Percentiles rank a stretch among this genome's conserved stretches.
Conservation (phyloP, 2,888 invertebrate genomes). For the Diploptera punctata region DNA sequence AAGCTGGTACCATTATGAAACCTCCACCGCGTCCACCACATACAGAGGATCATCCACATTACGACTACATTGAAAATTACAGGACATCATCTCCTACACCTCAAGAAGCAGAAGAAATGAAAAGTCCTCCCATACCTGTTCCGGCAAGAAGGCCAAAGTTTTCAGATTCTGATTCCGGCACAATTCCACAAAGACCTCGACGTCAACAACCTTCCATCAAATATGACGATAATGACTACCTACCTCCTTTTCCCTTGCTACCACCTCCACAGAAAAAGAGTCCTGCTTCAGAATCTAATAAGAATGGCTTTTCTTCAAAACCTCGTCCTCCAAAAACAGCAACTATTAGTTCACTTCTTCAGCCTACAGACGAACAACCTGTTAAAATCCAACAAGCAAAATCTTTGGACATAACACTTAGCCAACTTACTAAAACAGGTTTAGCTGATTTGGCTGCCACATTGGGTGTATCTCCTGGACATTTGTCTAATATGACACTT, state of each 20-base stretch:
- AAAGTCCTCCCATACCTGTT: slow-evolving; percentile 66
- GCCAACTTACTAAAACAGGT: slow-evolving; percentile 81
- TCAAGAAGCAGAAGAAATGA: slow-evolving; percentile 48
- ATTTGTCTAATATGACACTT: slow-evolving; percentile 84
- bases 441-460: slow-evolving; percentile 80
- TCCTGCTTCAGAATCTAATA: slow-evolving; percentile 41
- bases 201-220: slow-evolving; percentile 54
- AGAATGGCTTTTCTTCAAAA: slow-evolving; percentile 49
- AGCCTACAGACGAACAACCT: slow-evolving; percentile 30
- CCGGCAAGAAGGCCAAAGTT: slow-evolving; percentile 63
- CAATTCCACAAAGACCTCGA: slow-evolving; percentile 55
- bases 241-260: slow-evolving; percentile 67
- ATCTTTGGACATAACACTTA: slow-evolving; percentile 77
- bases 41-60: slow-evolving; percentile 59
- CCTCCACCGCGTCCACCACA: slow-evolving; percentile 71
- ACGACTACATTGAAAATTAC: slow-evolving; percentile 62
- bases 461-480: slow-evolving; percentile 76
- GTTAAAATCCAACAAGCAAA: slow-evolving; percentile 51
- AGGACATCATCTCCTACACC: slow-evolving; percentile 49
- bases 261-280: slow-evolving; percentile 56
- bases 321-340: slow-evolving; percentile 45
- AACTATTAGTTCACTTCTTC: slow-evolving; percentile 23
- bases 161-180: slow-evolving; percentile 55
- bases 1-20: slow-evolving; percentile 62
- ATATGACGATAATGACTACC: slow-evolving; percentile 67